Percentiles rank a stretch among this genome's conserved stretches.
Evolutionary conservation across 2,113 vertebrate species (phyloP).

Genomic region (Oreochromis aureus): DNA sequence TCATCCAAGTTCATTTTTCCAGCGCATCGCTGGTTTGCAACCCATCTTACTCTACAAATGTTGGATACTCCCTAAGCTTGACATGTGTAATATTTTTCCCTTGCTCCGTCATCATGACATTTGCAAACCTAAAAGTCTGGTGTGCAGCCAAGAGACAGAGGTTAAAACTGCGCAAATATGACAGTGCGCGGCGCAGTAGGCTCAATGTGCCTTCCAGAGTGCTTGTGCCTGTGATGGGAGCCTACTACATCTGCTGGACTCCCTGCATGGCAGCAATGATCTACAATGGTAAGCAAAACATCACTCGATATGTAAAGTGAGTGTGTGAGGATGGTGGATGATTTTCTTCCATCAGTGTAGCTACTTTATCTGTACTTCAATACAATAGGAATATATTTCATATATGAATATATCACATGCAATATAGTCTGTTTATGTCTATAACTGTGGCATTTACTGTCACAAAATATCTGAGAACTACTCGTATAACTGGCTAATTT

Average conservation of each 20-base stretch:
- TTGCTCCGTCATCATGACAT: conserved; percentile 76
- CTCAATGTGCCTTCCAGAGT: conserved; percentile 74
- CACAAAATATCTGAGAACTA: neutral
- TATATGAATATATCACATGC: neutral
- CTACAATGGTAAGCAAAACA: conserved; percentile 74
- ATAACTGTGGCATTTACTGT: neutral
- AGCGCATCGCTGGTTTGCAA: conserved; percentile 79
- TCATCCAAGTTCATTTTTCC: conserved; percentile 79
- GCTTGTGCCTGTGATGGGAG: conserved; percentile 77
- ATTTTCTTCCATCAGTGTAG: neutral
- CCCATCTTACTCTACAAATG: conserved; percentile 77
- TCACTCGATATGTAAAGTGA: neutral
- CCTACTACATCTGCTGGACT: conserved; percentile 80
- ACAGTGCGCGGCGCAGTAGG: conserved; percentile 37
- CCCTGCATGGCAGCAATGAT: conserved; percentile 79
- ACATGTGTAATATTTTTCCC: conserved; percentile 78
- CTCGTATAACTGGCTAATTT: neutral
- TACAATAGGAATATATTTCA: neutral
- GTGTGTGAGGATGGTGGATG: neutral
- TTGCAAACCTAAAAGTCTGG: conserved; percentile 78
- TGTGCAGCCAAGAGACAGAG: conserved; percentile 73
- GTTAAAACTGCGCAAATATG: conserved; percentile 55
- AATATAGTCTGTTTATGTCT: neutral
- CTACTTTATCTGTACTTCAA: neutral
- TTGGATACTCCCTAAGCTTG: conserved; percentile 70